Percentiles rank a stretch among this genome's conserved stretches.
These are phyloP conservation scores for Montipora capricornis DNA, from an alignment of 64 coral and sea anemone species.

Conservation along the genomic window DNA sequence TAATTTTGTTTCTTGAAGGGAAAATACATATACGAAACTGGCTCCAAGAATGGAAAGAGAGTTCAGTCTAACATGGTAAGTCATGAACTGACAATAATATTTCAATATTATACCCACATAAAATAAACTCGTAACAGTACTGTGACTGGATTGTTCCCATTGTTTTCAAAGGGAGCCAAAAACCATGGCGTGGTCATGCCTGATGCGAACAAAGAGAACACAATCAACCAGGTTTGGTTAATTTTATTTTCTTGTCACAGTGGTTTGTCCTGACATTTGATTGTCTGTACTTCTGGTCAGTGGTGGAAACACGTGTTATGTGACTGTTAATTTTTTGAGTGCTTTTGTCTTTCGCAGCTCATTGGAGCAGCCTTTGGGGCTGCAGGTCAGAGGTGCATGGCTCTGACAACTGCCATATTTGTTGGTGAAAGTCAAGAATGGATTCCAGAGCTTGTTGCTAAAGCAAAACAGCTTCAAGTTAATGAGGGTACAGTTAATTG, in stretches of 20 bases:
- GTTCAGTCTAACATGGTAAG: conserved; percentile 98
- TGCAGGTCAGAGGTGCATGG: conserved; percentile 98
- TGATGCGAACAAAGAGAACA: conserved; percentile 94
- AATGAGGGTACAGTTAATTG: conserved; percentile 73
- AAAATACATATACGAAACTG: conserved; percentile 95
- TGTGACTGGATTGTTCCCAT: neutral
- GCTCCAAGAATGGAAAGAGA: conserved; percentile 92
- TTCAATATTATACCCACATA: no score
- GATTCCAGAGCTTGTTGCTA: conserved; percentile 97
- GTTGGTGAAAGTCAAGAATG: conserved; percentile 96
- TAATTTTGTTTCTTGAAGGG: conserved; percentile 52
- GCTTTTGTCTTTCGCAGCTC: conserved; percentile 48
- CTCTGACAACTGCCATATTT: conserved; percentile 95
- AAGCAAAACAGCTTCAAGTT: conserved; percentile 89
- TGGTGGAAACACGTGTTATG: neutral
- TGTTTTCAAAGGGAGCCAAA: conserved; percentile 83
- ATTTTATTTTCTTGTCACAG: neutral
- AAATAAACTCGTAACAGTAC: neutral
- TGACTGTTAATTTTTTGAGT: neutral
- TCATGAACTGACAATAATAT: neutral
- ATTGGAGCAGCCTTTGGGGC: conserved; percentile 98
- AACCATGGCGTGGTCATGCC: conserved; percentile 99
- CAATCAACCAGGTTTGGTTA: conserved; percentile 89
- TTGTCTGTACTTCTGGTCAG: neutral
- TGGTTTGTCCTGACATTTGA: neutral